phyloP scores from a whole-genome alignment of 2,888 invertebrate species.

The Oxytorus armatus region DNA sequence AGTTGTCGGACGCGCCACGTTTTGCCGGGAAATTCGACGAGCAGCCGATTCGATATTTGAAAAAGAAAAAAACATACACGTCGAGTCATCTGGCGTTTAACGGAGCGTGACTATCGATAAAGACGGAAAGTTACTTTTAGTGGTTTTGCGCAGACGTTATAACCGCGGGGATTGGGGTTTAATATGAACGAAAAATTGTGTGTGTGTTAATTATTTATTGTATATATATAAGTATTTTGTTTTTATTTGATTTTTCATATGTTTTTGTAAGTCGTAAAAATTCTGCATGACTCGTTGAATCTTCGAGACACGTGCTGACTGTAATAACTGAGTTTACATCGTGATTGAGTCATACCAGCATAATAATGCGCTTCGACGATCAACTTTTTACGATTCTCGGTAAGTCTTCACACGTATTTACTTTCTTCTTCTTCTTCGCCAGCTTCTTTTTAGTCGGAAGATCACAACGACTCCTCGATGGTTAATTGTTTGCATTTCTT shows the following conservation, averaged over 20 bases:
- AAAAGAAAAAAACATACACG: background rate
- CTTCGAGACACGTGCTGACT: background rate
- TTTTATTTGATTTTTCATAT: background rate
- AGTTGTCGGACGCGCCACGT: constrained; percentile 52
- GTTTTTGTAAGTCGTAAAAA: no score
- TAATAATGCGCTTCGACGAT: constrained; percentile 80
- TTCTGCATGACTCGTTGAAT: no score
- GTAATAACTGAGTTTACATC: background rate
- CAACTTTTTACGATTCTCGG: constrained; percentile 79
- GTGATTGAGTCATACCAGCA: constrained; percentile 32
- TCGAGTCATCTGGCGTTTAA: background rate
- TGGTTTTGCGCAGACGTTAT: background rate
- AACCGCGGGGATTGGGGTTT: background rate
- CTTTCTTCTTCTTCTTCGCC: background rate
- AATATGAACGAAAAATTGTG: constrained; percentile 7
- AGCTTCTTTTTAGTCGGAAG: no score
- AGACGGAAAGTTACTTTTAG: background rate
- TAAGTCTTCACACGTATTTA: constrained; percentile 67
- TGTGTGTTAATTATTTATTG: background rate
- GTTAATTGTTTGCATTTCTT: no score
- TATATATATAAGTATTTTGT: background rate
- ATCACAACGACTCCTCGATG: no score
- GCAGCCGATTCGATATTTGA: background rate
- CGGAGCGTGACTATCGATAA: constrained; percentile 18
- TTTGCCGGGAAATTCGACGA: background rate